A percentile compares a stretch with the other conserved stretches of the same genome.
phyloP scores from a whole-genome alignment of 2,113 vertebrate species.

The Actenoides hombroni region DNA sequence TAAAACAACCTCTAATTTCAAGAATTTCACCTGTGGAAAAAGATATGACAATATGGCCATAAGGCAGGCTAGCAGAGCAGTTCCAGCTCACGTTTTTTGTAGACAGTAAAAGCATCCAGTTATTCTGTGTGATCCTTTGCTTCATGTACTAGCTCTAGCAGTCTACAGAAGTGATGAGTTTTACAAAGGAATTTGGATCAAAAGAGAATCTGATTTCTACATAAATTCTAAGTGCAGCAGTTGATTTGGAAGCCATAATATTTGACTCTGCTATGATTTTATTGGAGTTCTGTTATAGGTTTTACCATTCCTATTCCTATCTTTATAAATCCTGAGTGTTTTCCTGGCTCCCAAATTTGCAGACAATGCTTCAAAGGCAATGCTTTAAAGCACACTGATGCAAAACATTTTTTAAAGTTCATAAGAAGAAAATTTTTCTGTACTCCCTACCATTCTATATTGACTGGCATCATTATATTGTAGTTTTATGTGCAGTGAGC shows the following conservation, averaged over 20 bases:
- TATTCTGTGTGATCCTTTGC: neutral
- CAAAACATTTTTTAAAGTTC: neutral
- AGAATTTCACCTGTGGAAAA: neutral
- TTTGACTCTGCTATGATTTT: neutral
- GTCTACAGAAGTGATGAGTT: neutral
- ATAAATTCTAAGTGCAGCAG: neutral
- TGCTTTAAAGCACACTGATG: neutral
- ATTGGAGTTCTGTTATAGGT: neutral
- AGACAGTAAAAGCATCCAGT: neutral
- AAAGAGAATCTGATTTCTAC: neutral
- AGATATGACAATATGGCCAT: neutral
- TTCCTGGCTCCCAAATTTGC: neutral
- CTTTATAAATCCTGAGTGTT: neutral
- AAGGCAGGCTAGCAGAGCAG: neutral
- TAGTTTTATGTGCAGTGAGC: neutral
- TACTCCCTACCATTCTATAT: neutral
- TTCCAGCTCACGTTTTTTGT: neutral
- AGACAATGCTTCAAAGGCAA: neutral
- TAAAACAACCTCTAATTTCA: neutral
- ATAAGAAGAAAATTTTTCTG: neutral
- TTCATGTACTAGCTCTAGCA: neutral
- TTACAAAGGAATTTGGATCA: neutral
- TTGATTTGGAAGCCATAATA: neutral
- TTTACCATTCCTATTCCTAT: neutral
- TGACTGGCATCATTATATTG: neutral